Base-by-base conservation (phyloP, 2,888 invertebrate genomes). In the Tachystola acroxantha region DNA sequence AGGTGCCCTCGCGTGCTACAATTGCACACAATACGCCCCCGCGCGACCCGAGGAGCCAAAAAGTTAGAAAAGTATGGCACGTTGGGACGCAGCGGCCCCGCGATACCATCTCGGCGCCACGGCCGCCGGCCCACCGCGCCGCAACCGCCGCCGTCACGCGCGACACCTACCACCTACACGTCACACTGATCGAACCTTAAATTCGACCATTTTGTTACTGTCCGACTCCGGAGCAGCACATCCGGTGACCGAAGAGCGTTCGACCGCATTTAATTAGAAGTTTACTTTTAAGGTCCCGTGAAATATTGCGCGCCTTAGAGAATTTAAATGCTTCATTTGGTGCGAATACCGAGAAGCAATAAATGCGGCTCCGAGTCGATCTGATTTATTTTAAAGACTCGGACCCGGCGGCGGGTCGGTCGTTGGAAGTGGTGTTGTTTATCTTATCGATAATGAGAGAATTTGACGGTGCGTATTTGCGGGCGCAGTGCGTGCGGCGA, bases 1-100 rank as follows among this genome's bases (percentile, higher is more conserved):
- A 53, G 69, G 67, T 74, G 75, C 74, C 72, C 78, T 80, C 82
- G 79, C 81, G 78, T 81, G 82, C 67, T 75, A 70, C 81, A 73
- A 81, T 33, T 79, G 80, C 79, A 77, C 69, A 79, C 71, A 74
- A 76, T 71, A 78, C 82, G 75, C 77, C 79, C 70, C 71, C 80
- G 71, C 74, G 63, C 67, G 71, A 70, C 73, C 72, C 65, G 61
- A 44, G 68, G 53, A 50, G 63, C 80, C 81, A 81, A 84, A 85
- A 82, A 82, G 85, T 81, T 84, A 78, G 84, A 82, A 82, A 85
- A 85, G 74, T 77, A 71, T 65, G 65, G 64, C 67, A 69, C 65
- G 59, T 59, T 56, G 58, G 52, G 58, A 46, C 57, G 63, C 53
- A 48, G 45, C 48, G 49, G 45, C 48, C 43, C 42, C 46, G 54